phyloP scores from a whole-genome alignment of 2,113 vertebrate species.

The Regulus satrapa region DNA sequence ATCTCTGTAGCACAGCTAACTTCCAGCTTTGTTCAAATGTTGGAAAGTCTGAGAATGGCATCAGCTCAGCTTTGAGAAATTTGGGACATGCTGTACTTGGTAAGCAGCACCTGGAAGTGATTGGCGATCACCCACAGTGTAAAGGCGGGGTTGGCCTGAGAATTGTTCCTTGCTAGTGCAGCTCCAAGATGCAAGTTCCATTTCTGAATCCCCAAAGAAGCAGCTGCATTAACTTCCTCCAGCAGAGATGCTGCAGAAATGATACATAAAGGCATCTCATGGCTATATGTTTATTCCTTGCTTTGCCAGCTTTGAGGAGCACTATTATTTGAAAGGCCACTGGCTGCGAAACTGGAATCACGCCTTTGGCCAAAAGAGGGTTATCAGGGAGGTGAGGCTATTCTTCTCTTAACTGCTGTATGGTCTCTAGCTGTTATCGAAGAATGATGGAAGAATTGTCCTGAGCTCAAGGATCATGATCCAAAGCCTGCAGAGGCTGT shows the following conservation, averaged over 20 bases:
- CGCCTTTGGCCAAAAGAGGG: not conserved
- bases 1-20: not conserved
- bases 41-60: slow-evolving; percentile 15
- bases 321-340: not conserved
- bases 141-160: not conserved
- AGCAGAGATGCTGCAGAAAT: not conserved
- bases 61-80: slow-evolving; percentile 3
- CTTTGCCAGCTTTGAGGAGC: not conserved
- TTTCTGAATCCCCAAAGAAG: not conserved
- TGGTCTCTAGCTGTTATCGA: not conserved
- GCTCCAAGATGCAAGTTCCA: not conserved
- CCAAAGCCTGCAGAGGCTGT: not conserved
- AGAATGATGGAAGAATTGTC: not conserved
- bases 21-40: slow-evolving; percentile 10
- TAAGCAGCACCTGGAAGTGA: slow-evolving; percentile 22
- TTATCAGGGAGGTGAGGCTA: not conserved
- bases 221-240: not conserved
- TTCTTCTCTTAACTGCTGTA: not conserved
- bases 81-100: not conserved
- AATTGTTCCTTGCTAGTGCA: not conserved
- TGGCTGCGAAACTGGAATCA: not conserved
- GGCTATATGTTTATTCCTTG: not conserved
- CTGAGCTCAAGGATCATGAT: not conserved
- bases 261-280: not conserved
- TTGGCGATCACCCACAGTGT: not conserved